A percentile compares a stretch with the other conserved stretches of the same genome.
Conservation (phyloP, 2,797 vertebrate species). For the Hoplostethus mediterraneus region DNA sequence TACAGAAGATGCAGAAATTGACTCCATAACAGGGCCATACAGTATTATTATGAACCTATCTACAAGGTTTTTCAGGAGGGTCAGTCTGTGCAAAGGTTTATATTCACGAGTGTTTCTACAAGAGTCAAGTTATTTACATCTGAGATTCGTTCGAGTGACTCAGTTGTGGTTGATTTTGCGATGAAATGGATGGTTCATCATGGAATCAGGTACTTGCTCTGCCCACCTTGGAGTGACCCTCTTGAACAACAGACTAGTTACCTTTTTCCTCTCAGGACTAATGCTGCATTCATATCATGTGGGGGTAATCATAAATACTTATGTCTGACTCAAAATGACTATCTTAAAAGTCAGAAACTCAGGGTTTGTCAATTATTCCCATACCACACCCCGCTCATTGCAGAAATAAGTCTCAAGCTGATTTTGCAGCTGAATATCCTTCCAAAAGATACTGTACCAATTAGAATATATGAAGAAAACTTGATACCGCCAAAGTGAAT, state of each 20-base stretch:
- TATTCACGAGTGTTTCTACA: conserved; percentile 28
- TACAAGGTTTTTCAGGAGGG: conserved; percentile 37
- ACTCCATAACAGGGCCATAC: conserved; percentile 45
- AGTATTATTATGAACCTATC: conserved; percentile 61
- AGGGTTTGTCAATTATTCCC: conserved; percentile 46
- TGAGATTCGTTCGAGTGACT: conserved; percentile 34
- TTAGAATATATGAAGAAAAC: neutral
- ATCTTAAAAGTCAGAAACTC: conserved; percentile 50
- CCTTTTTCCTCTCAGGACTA: conserved; percentile 68
- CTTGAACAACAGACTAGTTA: conserved; percentile 35
- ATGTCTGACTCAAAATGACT: conserved; percentile 29
- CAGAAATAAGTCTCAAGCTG: conserved; percentile 21
- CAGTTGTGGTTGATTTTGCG: conserved; percentile 32
- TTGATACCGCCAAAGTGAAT: neutral
- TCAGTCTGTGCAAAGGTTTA: conserved; percentile 34
- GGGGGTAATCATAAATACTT: conserved; percentile 17
- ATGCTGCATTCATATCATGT: conserved; percentile 66
- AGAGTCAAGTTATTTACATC: conserved; percentile 7
- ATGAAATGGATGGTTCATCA: conserved; percentile 21
- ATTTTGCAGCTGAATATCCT: conserved; percentile 7
- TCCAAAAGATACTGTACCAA: conserved; percentile 3
- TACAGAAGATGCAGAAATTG: conserved; percentile 38
- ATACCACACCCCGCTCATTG: conserved; percentile 16
- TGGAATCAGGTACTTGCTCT: conserved; percentile 52
- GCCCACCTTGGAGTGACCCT: conserved; percentile 25